Conservation (phyloP, 2,797 vertebrate species). For the Cossypha heuglini region DNA sequence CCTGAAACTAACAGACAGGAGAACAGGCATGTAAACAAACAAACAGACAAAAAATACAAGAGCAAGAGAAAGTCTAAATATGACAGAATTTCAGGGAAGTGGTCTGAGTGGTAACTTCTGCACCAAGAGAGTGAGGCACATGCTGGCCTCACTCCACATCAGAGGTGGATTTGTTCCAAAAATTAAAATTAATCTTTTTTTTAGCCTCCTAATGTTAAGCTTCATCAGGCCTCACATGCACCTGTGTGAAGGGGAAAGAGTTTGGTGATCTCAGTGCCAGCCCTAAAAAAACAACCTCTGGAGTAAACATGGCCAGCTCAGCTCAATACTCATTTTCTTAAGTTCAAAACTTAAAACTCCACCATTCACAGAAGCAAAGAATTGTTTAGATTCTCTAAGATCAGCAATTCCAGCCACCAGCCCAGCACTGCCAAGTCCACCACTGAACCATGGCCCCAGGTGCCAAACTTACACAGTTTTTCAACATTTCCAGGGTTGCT, state of each 20-base stretch:
- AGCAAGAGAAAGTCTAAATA: not conserved
- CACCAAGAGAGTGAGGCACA: not conserved
- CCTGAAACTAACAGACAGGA: not conserved
- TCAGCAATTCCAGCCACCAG: not conserved
- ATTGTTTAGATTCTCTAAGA: not conserved
- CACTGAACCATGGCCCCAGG: rapidly evolving
- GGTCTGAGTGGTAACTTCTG: not conserved
- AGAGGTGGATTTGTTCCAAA: not conserved
- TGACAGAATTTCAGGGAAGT: not conserved
- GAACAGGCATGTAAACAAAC: not conserved
- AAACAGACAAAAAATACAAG: not conserved
- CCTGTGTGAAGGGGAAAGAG: not conserved
- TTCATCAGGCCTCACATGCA: not conserved
- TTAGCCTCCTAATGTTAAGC: not conserved
- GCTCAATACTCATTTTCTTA: not conserved
- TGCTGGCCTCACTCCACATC: not conserved
- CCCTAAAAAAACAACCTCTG: not conserved
- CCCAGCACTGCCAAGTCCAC: not conserved
- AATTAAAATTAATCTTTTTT: not conserved
- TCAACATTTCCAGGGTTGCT: not conserved
- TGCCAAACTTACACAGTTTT: not conserved
- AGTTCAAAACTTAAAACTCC: not conserved
- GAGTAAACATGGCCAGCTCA: not conserved
- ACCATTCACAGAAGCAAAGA: not conserved
- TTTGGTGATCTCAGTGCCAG: not conserved